Base-by-base conservation (phyloP, 2,797 vertebrate genomes). In the Valencia hispanica region DNA sequence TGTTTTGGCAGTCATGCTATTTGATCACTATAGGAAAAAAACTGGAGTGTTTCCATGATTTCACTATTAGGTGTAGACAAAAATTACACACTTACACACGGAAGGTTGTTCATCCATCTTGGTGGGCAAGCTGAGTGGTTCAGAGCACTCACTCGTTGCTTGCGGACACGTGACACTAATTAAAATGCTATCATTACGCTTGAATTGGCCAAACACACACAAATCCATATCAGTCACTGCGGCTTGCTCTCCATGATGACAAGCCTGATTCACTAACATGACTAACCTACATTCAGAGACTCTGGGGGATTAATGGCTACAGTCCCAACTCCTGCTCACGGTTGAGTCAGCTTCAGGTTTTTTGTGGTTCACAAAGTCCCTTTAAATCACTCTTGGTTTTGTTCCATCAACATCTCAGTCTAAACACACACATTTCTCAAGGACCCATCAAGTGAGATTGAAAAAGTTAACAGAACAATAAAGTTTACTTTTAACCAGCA, bases 231-330 rank as follows among this genome's bases (percentile, higher is more conserved):
- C 80, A 80, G 72, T 51, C 30, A 73, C 61, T 86, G 78, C 77
- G 84, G 81, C 81, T 79, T 84, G 78, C 79, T 82, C 79, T 85
- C 80, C 78, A 50, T 82, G 73, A 76, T 66, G 83, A 70, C 68
- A 81, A 61, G 81, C 82, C 53, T 68, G 79, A 91, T 87, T 65
- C 73, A 71, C 68, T 85, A 14, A 30, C 55, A 75, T 73, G 69
- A 69, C 85, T 89, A 85, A 87, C 81, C 89, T 74, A 88, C 82
- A 85, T 87, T 73, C 70, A 83, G 72, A 73, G 74, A 51, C 74
- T 85, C 74, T 75, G 74, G 20, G 68, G 84, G 85, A 86, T 84
- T 78, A 71, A 81, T 82, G 79, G 72, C 43, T 81, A 51, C 79
- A 81, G 61, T 70, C 43, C 75, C 61, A 74, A 78, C 68, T 75